These are phyloP conservation scores for Shargacucullia verbasci DNA, from an alignment of 2,888 invertebrate species.

Conservation along the genomic window DNA sequence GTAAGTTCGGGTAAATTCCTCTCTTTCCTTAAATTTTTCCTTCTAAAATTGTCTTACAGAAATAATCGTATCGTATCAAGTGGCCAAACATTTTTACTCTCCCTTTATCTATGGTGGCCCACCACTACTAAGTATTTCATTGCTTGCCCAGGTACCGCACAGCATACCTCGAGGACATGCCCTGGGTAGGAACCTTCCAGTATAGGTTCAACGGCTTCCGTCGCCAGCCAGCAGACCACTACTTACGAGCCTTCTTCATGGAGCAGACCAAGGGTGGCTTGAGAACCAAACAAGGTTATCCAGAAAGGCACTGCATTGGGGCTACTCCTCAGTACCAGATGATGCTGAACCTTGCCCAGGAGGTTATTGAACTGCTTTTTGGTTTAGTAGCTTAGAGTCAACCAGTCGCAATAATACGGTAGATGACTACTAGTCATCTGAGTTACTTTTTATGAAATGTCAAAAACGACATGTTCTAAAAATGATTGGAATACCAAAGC, in stretches of 20 bases:
- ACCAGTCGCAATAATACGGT: too few relatives aligned
- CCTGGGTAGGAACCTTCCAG: constrained; percentile 95
- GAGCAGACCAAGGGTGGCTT: constrained; percentile 80
- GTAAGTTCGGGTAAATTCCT: too few relatives aligned
- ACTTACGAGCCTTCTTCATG: constrained; percentile 94
- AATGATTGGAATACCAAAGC: too few relatives aligned
- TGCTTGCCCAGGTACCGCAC: constrained; percentile 88
- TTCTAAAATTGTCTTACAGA: too few relatives aligned
- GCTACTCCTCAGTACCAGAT: constrained; percentile 72
- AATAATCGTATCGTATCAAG: too few relatives aligned
- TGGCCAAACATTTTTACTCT: too few relatives aligned
- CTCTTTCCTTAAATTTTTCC: too few relatives aligned
- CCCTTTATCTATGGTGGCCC: too few relatives aligned
- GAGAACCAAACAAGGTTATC: not conserved
- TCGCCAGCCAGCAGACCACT: constrained; percentile 96
- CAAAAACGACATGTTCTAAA: too few relatives aligned
- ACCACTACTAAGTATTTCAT: too few relatives aligned
- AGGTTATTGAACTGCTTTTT: constrained; percentile 83
- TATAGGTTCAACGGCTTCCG: constrained; percentile 95
- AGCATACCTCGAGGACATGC: constrained; percentile 96
- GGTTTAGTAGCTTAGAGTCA: not conserved
- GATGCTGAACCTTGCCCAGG: constrained; percentile 86
- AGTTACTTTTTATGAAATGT: too few relatives aligned
- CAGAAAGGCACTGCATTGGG: constrained; percentile 85
- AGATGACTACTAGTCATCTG: too few relatives aligned